Percentiles rank a stretch among this genome's conserved stretches.
Evolutionary conservation across 2,888 invertebrate species (phyloP).

Genomic region (Diarsia dahlii): DNA sequence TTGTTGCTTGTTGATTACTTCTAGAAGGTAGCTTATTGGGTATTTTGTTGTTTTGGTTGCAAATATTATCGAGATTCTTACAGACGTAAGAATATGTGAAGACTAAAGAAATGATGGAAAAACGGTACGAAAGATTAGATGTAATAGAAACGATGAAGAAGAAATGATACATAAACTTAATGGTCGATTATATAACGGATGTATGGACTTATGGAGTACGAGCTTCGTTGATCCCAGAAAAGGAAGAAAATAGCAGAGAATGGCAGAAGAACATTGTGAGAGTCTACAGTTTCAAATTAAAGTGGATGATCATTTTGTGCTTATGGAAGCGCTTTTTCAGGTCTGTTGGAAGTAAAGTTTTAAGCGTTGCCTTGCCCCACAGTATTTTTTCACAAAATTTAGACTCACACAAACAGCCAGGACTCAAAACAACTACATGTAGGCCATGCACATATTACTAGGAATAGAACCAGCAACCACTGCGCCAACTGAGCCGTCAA

Average conservation of each 20-base stretch:
- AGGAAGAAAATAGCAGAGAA: no score
- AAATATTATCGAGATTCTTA: not conserved
- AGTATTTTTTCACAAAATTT: no score
- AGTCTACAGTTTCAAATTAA: not conserved
- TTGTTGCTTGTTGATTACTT: constrained; percentile 2
- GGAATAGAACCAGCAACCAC: no score
- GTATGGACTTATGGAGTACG: not conserved
- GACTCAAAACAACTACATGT: no score
- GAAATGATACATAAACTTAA: not conserved
- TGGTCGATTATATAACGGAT: not conserved
- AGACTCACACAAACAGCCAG: no score
- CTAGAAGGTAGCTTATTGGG: not conserved
- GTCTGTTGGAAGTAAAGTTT: not conserved
- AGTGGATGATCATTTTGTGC: not conserved
- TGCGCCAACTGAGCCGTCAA: no score
- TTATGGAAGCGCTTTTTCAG: not conserved
- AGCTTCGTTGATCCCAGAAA: not conserved
- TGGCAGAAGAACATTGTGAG: not conserved
- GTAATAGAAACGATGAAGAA: not conserved
- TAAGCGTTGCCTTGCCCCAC: no score
- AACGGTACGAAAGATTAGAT: not conserved
- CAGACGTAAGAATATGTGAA: not conserved
- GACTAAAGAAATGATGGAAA: not conserved
- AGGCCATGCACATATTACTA: no score
- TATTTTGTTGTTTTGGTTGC: not conserved